Percentiles rank a stretch among this genome's conserved stretches.
These are phyloP conservation scores for Dysidea cf. avara DNA, from an alignment of 37 sponge, comb jelly and placozoan genomes.

Conservation along the genomic window DNA sequence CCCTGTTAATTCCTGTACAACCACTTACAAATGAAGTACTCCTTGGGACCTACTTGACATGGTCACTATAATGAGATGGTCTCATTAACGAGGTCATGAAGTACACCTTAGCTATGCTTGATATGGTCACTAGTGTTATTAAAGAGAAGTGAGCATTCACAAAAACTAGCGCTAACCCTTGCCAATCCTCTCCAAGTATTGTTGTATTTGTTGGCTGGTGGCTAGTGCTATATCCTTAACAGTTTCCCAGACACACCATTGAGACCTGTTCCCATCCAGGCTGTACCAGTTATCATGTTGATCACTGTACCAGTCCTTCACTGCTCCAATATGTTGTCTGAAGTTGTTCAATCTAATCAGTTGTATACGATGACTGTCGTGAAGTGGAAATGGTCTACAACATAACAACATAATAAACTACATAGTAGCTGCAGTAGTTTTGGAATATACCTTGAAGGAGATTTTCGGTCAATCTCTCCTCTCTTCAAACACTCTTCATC, in stretches of 20 bases:
- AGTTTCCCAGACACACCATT: conserved; percentile 78
- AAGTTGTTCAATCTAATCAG: conserved; percentile 43
- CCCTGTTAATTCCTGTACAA: no score
- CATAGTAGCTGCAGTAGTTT: no score
- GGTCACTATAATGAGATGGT: no score
- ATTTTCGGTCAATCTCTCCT: conserved; percentile 46
- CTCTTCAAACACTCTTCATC: conserved; percentile 66
- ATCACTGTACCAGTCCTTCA: conserved; percentile 63
- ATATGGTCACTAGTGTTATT: background rate
- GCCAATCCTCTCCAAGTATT: conserved; percentile 27
- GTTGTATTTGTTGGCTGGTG: conserved; percentile 52
- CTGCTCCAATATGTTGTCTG: conserved; percentile 49
- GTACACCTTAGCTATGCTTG: background rate
- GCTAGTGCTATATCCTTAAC: conserved; percentile 45
- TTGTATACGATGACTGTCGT: conserved; percentile 72
- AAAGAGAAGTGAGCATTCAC: background rate
- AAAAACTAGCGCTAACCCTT: conserved; percentile 12
- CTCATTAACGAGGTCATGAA: no score
- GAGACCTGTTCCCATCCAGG: conserved; percentile 71
- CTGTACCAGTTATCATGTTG: conserved; percentile 82
- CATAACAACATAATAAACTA: no score
- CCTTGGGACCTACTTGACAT: no score
- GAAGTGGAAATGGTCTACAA: conserved; percentile 70
- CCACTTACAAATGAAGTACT: background rate
- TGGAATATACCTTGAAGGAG: conserved; percentile 39